Base-by-base conservation (phyloP, 2,113 vertebrate species). In the Chionodraco myersi region DNA sequence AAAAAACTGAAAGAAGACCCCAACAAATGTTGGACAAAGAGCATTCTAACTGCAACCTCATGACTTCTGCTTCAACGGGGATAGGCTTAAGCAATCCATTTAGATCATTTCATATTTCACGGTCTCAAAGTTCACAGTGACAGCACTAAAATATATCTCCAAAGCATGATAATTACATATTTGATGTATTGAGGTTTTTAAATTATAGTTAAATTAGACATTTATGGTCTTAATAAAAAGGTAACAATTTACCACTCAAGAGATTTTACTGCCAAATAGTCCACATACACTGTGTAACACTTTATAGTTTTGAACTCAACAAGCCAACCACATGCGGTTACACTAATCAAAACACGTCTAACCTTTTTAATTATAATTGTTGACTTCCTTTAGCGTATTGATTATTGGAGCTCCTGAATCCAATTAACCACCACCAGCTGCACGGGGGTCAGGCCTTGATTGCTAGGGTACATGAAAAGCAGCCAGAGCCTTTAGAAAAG, bases 311-410 rank as follows among this genome's bases (percentile, higher is more conserved):
- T 47, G 49, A 75, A 77, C 0, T 0, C 34, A 59, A 75, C 72
- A 73, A 80, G 72, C 2, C 1, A 53, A 74, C 18, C 23, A 56
- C 71, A 62, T 60, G 77, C 48, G 80, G 78, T 87, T 80, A 80
- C 47, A 75, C 68, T 79, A 84, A 89, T 90, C 84, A 90, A 61
- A 79, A 77, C 65, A 63, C 77, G 49, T 75, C 36, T 58, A 60
- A 83, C 67, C 72, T 82, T 77, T 86, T 81, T 56, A 86, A 90
- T 93, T 89, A 83, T 88, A 91, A 93, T 88, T 86, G 82, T 80
- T 2, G 54, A 82, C 81, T 85, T 90, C 78, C 84, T 83, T 88
- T 60, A 77, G 57, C 73, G 34, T 48, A 59, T 83, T 93, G 85
- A 93, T 93, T 89, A 89, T 76, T 67, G 58, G 53, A 83, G 75